phyloP scores from a whole-genome alignment of 2,888 invertebrate genomes.

The Eupithecia dodoneata region DNA sequence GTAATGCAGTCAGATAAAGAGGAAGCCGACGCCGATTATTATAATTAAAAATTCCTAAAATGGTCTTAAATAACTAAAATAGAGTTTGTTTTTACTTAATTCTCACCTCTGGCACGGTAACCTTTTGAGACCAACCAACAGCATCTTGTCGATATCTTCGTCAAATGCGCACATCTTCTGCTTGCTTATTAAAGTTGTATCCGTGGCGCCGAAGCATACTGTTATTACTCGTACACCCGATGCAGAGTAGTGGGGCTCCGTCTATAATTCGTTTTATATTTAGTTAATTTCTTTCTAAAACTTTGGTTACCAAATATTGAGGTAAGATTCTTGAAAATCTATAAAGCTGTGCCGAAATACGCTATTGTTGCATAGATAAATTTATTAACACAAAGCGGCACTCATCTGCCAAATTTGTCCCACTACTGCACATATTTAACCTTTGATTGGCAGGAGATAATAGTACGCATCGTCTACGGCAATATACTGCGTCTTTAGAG shows the following conservation, averaged over 20 bases:
- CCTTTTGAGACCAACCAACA: conserved; percentile 36
- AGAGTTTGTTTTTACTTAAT: neutral
- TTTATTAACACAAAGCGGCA: neutral
- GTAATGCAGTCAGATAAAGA: neutral
- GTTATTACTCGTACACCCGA: conserved; percentile 70
- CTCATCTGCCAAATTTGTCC: neutral
- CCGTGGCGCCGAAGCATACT: conserved; percentile 71
- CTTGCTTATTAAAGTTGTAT: conserved; percentile 59
- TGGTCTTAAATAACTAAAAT: too few species aligned
- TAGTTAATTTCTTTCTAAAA: neutral
- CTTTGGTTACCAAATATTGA: neutral
- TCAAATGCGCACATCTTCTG: conserved; percentile 60
- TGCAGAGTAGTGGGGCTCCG: conserved; percentile 56
- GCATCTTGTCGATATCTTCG: conserved; percentile 48
- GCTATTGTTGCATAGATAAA: neutral
- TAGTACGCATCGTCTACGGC: too few species aligned
- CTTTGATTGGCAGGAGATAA: too few species aligned
- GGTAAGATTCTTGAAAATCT: neutral
- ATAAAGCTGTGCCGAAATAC: neutral
- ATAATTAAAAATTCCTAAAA: too few species aligned
- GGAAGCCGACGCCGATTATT: too few species aligned
- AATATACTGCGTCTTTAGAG: too few species aligned
- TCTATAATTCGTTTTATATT: conserved; percentile 52
- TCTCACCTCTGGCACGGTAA: conserved; percentile 56
- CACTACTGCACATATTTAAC: too few species aligned